Evolutionary conservation across 2,888 invertebrate species (phyloP), one percentile per base, ranked within the genome.

Genomic region (Endomychus coccineus): DNA sequence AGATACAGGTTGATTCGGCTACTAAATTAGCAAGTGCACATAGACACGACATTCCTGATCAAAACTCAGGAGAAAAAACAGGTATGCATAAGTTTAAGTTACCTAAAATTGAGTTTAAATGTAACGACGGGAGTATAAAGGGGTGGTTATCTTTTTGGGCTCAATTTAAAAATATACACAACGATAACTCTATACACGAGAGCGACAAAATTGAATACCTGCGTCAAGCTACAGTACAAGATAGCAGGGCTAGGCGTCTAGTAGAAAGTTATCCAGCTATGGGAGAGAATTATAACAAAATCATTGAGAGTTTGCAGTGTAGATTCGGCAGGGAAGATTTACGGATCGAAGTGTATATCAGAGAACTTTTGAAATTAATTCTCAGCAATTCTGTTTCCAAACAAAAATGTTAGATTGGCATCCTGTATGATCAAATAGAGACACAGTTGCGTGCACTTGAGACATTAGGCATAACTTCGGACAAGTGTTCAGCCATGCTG

Each of bases 241-340:
- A 36, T 4, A 37, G 35, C 12, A 30, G 40, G 16, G 46, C 50
- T 5, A 40, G 44, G 19, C 35, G 42, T 16, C 24, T 53, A 34
- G 39, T 49, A 11, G 44, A 42, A 21, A 51, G 45, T 39, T 49
- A 41, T 39, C 44, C 46, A 6, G 29, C 46, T 5, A 39, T 19
- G 7, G 33, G 34, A 10, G 42, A 42, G 27, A 50, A 50, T 36
- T 53, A 49, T 34, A 10, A 15, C 6, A 45, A 47, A 17, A 40
- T 42, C 3, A 40, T 48, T 12, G 41, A 49, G 16, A 36, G 42
- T 37, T 40, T 49, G 27, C 48, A 47, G 43, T 45, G 41, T 31
- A 38, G 55, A 22, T 57, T 58, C 38, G 54, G 53, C 12, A 40
- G 48, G 23, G 49, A 54, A 13, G 53, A 55, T 16, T 29, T 58